These are phyloP conservation scores for Camponotus pennsylvanicus DNA, from an alignment of 1,140 invertebrate genomes.

Conservation along the genomic window DNA sequence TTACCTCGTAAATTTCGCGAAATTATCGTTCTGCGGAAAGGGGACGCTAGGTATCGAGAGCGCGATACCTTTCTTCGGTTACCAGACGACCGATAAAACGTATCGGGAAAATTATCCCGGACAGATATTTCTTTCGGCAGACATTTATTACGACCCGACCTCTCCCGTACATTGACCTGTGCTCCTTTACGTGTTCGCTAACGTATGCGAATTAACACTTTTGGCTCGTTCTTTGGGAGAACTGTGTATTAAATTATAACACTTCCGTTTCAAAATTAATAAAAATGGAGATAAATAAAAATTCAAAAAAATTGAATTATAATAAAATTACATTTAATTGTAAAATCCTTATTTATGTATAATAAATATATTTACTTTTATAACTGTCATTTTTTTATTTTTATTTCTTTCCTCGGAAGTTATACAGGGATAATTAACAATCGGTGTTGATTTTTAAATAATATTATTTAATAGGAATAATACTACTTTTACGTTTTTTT, in stretches of 20 bases:
- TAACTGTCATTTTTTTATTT: background rate
- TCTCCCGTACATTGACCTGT: no score
- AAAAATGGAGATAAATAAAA: no score
- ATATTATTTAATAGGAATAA: background rate
- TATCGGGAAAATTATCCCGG: constrained; percentile 23
- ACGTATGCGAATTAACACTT: background rate
- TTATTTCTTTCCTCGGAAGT: background rate
- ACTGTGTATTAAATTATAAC: no score
- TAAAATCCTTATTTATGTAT: no score
- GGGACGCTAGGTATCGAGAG: background rate
- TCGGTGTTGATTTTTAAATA: background rate
- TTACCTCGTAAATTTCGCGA: constrained; percentile 22
- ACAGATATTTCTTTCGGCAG: constrained; percentile 2
- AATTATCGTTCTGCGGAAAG: background rate
- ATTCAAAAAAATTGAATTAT: no score
- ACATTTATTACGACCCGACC: background rate
- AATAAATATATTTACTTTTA: no score
- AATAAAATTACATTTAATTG: no score
- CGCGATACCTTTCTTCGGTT: constrained; percentile 20
- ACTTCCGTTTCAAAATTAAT: no score
- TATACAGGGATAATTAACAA: background rate
- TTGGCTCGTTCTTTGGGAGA: no score
- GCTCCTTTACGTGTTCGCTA: background rate
- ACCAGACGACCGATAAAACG: constrained; percentile 14
- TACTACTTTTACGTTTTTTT: background rate